Base-by-base conservation (phyloP, 2,797 vertebrate species). In the Spinus olivaceus region DNA sequence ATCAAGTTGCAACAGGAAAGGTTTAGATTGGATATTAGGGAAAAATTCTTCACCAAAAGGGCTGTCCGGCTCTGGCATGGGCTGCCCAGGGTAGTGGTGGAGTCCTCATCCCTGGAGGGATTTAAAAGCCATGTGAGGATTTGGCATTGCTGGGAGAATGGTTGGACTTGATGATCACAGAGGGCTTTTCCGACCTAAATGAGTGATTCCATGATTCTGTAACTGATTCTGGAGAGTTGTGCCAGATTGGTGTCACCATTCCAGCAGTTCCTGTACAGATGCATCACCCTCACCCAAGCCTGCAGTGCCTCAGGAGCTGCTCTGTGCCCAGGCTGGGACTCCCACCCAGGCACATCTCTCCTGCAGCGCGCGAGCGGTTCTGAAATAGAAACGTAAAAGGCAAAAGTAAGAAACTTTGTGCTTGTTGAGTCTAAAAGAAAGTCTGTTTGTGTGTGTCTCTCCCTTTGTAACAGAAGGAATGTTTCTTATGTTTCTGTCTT, bases 401-500 rank as follows among this genome's bases (percentile, higher is more conserved):
- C 81, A 90, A 97, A 97, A 96, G 97, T 97, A 97, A 97, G 97
- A 97, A 97, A 97, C 97, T 96, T 97, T 97, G 96, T 95, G 97
- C 97, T 96, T 97, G 95, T 98, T 97, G 96, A 97, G 93, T 97
- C 97, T 97, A 97, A 98, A 98, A 97, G 97, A 97, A 98, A 98
- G 97, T 97, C 97, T 97, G 98, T 97, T 97, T 97, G 97, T 98
- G 96, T 97, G 97, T 89, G 97, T 98, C 97, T 97, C 94, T 98
- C 96, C 98, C 97, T 98, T 98, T 98, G 97, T 98, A 98, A 98
- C 98, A 98, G 98, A 98, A 98, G 98, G 98, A 98, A 98, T 97
- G 97, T 98, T 98, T 98, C 98, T 98, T 98, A 98, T 98, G 98
- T 98, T 98, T 98, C 97, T 98, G 97, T 98, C 98, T 98, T 98